Evolutionary conservation across 92 coral and sea anemone species (phyloP), one percentile per base, ranked within the genome.

Genomic region (Epizoanthus stellaris): DNA sequence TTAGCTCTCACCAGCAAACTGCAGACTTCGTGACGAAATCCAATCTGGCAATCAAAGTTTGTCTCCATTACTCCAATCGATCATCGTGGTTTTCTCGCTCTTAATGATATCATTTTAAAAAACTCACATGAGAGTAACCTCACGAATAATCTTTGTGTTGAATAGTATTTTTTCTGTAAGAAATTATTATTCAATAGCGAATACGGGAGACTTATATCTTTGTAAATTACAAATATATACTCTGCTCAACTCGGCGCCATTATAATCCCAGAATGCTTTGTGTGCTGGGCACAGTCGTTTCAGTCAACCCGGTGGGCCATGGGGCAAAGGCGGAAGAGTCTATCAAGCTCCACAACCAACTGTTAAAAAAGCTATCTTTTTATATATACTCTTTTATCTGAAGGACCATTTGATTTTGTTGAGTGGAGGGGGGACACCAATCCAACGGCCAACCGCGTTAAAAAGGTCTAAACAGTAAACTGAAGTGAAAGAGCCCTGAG

Each of bases 191-290:
- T 54, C 58, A 63, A 62, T 39, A 42, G 83, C 43, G 9, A 23
- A 2, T 14, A 47, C 25, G 25, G 25, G 25, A 23, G 25, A 23
- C 25, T 23, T 23, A 23, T 23, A 0, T 23, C 25, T 23, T 23
- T 23, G 25, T n/a, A n/a, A n/a, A n/a, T n/a, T n/a, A n/a, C n/a
- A 23, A 23, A 23, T 23, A 23, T 23, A 23, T 23, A 23, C 25
- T 23, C 25, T 23, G 54, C 76, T 71, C 77, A 68, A 45, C 88
- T 65, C 87, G 85, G 73, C 90, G 93, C 93, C 93, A 90, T 90
- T 90, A 82, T 80, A 68, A 68, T 81, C 87, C 93, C 93, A 90
- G 47, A 73, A 52, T 86, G 77, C 93, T 21, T 68, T 86, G 91
- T 77, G 85, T 13, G 54, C 10, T 49, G 54, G 54, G 54, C 54